These are phyloP conservation scores for Triplophysa bombifrons DNA, from an alignment of 2,797 vertebrate genomes.

Conservation along the genomic window DNA sequence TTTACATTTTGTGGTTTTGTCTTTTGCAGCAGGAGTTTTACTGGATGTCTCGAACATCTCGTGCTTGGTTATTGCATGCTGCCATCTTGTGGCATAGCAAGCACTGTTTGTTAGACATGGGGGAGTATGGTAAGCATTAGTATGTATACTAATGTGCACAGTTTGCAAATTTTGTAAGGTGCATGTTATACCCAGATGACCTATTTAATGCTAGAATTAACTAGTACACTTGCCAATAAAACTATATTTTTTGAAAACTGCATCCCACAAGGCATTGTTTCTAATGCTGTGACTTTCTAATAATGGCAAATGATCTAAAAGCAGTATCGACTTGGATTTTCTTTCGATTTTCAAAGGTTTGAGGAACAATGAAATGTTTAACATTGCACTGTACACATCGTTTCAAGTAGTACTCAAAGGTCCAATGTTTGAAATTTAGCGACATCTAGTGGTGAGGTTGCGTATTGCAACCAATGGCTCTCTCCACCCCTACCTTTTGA, in stretches of 20 bases:
- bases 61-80: slow-evolving; percentile 37
- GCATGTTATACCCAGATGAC: background rate
- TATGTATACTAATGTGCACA: background rate
- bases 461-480: too few species aligned
- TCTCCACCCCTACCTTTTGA: too few species aligned
- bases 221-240: background rate
- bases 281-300: background rate
- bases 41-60: background rate
- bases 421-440: too few species aligned
- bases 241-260: background rate
- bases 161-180: background rate
- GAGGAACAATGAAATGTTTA: too few species aligned
- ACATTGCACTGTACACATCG: too few species aligned
- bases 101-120: background rate
- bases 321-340: background rate
- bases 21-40: background rate
- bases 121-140: background rate
- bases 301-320: too few species aligned
- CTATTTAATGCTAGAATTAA: too few species aligned
- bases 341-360: background rate
- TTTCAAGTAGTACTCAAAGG: too few species aligned
- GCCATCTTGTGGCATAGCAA: slow-evolving; percentile 55
- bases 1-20: slow-evolving; percentile 46
- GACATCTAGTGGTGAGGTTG: too few species aligned
- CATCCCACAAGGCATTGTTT: background rate